Conservation (phyloP, 23 tunicate species). For the Trididemnum clinides region DNA sequence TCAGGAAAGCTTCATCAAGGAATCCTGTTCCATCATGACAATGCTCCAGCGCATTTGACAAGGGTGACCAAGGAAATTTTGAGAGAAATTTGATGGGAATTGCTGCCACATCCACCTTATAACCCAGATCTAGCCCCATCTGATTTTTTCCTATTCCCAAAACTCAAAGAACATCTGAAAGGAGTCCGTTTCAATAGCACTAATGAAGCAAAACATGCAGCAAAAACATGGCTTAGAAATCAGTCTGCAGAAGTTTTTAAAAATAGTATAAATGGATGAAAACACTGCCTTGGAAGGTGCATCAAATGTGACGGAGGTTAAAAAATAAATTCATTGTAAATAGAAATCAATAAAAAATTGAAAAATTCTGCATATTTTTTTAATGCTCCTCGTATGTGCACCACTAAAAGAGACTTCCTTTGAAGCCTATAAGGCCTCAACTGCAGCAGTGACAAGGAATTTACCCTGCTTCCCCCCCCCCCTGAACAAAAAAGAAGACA, state of each 20-base stretch:
- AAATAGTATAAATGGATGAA: neutral
- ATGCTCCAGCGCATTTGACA: neutral
- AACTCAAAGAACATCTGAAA: conserved; percentile 3
- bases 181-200: neutral
- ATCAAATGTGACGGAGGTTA: neutral
- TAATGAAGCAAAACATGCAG: neutral
- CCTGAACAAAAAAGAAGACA: too few relatives aligned
- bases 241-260: neutral
- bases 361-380: too few relatives aligned
- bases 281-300: neutral
- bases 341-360: neutral
- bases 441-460: too few relatives aligned
- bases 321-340: too few relatives aligned
- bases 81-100: neutral
- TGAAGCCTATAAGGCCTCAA: too few relatives aligned
- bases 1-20: conserved; percentile 5
- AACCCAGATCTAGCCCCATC: too few relatives aligned
- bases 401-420: too few relatives aligned
- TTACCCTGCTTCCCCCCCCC: too few relatives aligned
- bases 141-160: conserved; percentile 2
- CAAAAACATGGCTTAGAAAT: neutral
- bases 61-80: neutral
- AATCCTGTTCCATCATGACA: conserved; percentile 16
- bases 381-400: too few relatives aligned
- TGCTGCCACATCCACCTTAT: conserved; percentile 8